Base-by-base conservation (phyloP, 2,113 vertebrate genomes). In the Orycteropus afer region DNA sequence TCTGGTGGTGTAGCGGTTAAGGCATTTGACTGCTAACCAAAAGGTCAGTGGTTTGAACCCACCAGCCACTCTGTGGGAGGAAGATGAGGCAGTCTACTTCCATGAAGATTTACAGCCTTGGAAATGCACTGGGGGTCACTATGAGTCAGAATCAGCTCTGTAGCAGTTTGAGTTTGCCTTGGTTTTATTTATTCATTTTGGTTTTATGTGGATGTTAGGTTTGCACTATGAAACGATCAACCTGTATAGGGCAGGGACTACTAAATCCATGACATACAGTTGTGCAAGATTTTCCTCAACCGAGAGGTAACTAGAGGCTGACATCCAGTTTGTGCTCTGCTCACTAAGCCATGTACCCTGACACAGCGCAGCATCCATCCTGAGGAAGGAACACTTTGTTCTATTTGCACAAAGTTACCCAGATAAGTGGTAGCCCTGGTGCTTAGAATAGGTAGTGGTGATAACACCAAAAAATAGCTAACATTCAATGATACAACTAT, bases 281-380 rank as follows among this genome's bases (percentile, higher is more conserved):
- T 40, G 2, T 15, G 17, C 34, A 71, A n/a, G 40, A 6, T 53
- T 8, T 25, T 81, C 27, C 53, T 59, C 71, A n/a, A 27, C 10
- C 74, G 34, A 76, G 69, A 71, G 61, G 76, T 34, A 89, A n/a
- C 73, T n/a, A 55, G 51, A 85, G 47, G 23, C 63, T 34, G 14
- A 80, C 37, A 11, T 23, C 51, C 63, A 3, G 20, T 49, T 29
- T 17, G 20, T 23, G 22, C 5, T 67, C 32, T 32, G 63, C 34
- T 74, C 67, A 7, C 7, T 25, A 81, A 76, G 23, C 40, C 49
- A 42, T 7, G 25, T 15, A 4, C 63, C 4, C 18, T 15, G 14
- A 17, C 37, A 3, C 0, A 1, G 14, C 2, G 27, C 25, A 55
- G 23, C 9, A 0, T 6, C 10, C 5, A 14, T 32, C 73, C 45